Evolutionary conservation across 2,888 invertebrate genomes (phyloP), one percentile per base, ranked within the genome.

Genomic region (Steinernema hermaphroditum): DNA sequence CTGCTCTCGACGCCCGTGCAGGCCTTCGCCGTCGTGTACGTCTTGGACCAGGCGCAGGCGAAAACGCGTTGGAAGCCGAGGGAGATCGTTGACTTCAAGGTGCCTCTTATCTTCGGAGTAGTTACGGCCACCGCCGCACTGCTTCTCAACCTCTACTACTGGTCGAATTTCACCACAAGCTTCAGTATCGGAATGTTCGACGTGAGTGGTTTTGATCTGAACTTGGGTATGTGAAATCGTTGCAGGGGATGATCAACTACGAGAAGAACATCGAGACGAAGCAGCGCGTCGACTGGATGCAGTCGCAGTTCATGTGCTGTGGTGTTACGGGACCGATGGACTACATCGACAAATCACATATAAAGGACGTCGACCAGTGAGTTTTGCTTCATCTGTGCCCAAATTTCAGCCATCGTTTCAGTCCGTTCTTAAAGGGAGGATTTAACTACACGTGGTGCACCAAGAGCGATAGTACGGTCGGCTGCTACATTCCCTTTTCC

Each of bases 401-500:
- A 37, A 4, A 37, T 37, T 37, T 37, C 37, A 37, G n/a, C n/a
- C n/a, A n/a, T n/a, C n/a, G n/a, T n/a, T 37, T 37, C 37, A 37
- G 37, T 12, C 37, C 37, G 6, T 37, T 37, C 37, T 4, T 12
- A 12, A 37, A 37, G 37, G 4, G 6, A 4, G 12, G 12, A 12
- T 37, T 12, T 37, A 37, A 37, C 37, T 37, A 8, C 37, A 8
- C 37, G 4, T 37, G 6, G 6, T 37, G 37, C 37, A 8, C 12
- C 37, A 37, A 4, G 12, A 4, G 37, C 6, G 37, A 37, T 12
- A 37, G 6, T 37, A 12, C 6, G 16, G 46, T 46, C 2, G n/a
- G 46, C 46, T 54, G 54, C 54, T 54, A 54, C 54, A 54, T 54
- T 24, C 54, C 54, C 6, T 24, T 22, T 27, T 54, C 54, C 16